Evolutionary conservation across 2,888 invertebrate species (phyloP).

Genomic region (Ditylenchus weischeri): DNA sequence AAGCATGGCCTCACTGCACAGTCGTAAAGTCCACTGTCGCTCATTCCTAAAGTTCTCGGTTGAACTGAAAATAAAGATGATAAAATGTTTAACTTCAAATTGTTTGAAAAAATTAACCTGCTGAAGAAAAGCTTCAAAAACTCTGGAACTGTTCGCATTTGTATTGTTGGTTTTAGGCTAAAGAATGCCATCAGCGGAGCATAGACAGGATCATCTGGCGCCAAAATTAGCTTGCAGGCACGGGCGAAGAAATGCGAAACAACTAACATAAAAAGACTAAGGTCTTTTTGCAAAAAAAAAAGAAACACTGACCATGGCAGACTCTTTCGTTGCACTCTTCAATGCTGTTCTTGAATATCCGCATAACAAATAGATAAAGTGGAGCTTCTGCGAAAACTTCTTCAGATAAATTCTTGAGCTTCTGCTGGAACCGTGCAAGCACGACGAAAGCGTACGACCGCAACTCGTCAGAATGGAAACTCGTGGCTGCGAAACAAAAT

Average conservation of each 20-base stretch:
- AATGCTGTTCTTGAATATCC: slow-evolving; percentile 45
- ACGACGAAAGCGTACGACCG: slow-evolving; percentile 39
- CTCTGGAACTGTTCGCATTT: slow-evolving; percentile 79
- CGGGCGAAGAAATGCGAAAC: slow-evolving; percentile 72
- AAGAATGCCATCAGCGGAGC: slow-evolving; percentile 75
- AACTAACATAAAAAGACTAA: slow-evolving; percentile 56
- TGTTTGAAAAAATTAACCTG: neutral
- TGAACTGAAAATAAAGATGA: slow-evolving; percentile 63
- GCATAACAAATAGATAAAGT: slow-evolving; percentile 38
- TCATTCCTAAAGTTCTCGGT: slow-evolving; percentile 67
- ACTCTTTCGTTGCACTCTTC: slow-evolving; percentile 33
- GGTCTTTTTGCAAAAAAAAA: neutral
- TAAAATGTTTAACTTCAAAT: slow-evolving; percentile 66
- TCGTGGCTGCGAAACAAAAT: slow-evolving; percentile 42
- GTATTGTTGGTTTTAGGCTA: slow-evolving; percentile 74
- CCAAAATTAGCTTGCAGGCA: slow-evolving; percentile 71
- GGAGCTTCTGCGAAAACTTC: slow-evolving; percentile 44
- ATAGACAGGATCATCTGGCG: slow-evolving; percentile 75
- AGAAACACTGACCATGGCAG: slow-evolving; percentile 35
- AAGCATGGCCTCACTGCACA: slow-evolving; percentile 75
- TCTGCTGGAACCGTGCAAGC: slow-evolving; percentile 40
- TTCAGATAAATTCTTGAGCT: slow-evolving; percentile 36
- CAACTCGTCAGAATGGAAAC: slow-evolving; percentile 32
- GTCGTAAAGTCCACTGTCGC: slow-evolving; percentile 74
- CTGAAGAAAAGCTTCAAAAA: slow-evolving; percentile 80